Conservation (phyloP, 2,888 invertebrate species). For the Conomelus anceps region DNA sequence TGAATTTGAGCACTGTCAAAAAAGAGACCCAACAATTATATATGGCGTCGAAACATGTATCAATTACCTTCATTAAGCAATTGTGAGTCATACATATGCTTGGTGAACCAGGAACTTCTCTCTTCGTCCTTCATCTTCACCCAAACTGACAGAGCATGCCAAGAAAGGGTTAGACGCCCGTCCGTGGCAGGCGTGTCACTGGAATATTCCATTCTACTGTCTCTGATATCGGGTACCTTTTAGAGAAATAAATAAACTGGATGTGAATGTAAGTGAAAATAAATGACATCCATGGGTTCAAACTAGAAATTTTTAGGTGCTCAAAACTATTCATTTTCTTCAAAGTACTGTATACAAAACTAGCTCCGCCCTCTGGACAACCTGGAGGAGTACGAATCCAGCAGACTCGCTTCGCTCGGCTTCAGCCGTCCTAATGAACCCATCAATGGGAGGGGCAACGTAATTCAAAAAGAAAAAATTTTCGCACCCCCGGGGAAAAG, state of each 20-base stretch:
- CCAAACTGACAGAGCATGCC: conserved; percentile 51
- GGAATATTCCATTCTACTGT: neutral
- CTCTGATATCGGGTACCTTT: neutral
- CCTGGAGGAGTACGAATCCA: no score
- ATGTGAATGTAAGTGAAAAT: neutral
- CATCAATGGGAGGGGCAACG: no score
- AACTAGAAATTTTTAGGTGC: no score
- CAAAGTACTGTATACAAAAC: no score
- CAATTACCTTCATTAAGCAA: conserved; percentile 17
- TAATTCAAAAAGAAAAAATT: no score
- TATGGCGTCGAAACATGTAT: neutral
- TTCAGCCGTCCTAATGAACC: no score
- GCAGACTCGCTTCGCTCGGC: no score
- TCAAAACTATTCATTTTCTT: no score
- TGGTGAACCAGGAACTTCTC: conserved; percentile 46
- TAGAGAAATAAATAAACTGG: neutral
- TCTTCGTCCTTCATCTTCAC: conserved; percentile 44
- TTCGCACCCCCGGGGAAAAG: no score
- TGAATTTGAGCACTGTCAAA: neutral
- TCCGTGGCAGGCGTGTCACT: neutral
- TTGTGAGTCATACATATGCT: neutral
- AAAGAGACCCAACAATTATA: no score
- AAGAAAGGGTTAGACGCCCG: conserved; percentile 44
- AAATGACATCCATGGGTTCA: neutral
- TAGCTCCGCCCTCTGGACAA: no score